phyloP scores from a whole-genome alignment of 2,113 vertebrate genomes.

The Tetrao urogallus region DNA sequence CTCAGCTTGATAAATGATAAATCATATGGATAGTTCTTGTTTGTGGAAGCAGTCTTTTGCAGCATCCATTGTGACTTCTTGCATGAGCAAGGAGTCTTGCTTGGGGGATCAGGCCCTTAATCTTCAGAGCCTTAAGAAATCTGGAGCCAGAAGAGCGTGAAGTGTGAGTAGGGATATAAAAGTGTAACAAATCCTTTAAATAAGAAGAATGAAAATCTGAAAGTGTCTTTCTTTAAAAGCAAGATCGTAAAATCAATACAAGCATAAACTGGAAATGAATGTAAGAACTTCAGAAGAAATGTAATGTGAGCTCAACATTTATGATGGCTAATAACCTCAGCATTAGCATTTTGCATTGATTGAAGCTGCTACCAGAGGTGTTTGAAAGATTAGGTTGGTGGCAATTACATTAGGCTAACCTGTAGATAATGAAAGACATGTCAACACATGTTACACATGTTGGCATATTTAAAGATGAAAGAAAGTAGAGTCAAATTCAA shows the following conservation, averaged over 20 bases:
- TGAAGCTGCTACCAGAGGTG: slow-evolving; percentile 25
- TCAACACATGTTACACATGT: neutral
- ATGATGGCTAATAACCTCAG: slow-evolving; percentile 22
- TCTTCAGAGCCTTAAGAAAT: slow-evolving; percentile 69
- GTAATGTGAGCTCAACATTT: neutral
- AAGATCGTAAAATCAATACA: slow-evolving; percentile 56
- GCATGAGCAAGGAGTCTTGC: neutral
- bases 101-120: slow-evolving; percentile 61
- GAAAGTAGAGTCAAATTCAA: neutral
- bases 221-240: slow-evolving; percentile 61
- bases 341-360: neutral
- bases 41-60: neutral
- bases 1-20: neutral
- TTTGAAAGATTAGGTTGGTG: slow-evolving; percentile 45
- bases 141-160: slow-evolving; percentile 56
- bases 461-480: neutral
- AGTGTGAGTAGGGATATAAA: slow-evolving; percentile 49
- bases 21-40: neutral
- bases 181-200: slow-evolving; percentile 72
- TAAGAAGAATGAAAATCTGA: slow-evolving; percentile 67
- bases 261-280: slow-evolving; percentile 53
- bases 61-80: neutral
- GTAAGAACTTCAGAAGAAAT: slow-evolving; percentile 27
- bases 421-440: slow-evolving; percentile 41
- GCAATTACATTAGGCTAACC: neutral